phyloP scores from a whole-genome alignment of 2,888 invertebrate species.

The Cepaea hortensis region DNA sequence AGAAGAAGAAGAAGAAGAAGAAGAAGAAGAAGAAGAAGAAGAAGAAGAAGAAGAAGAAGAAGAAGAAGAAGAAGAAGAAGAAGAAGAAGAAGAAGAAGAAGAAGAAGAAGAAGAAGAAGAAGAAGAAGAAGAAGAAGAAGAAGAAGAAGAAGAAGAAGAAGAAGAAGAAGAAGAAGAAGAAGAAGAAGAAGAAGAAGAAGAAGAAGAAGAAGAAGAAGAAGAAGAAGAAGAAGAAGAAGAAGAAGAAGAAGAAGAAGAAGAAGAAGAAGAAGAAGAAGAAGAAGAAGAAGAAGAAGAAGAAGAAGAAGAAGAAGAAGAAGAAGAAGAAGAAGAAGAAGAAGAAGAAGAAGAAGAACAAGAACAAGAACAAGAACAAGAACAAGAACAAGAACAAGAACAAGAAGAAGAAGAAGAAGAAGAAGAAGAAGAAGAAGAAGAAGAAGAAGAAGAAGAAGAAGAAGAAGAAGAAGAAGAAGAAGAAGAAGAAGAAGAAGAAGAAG shows the following conservation, averaged over 20 bases:
- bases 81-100: too few relatives aligned
- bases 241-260: background rate
- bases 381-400: background rate
- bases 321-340: background rate
- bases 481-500: background rate
- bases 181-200: background rate
- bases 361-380: background rate
- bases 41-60: too few relatives aligned
- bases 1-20: slow-evolving; percentile 1
- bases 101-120: too few relatives aligned
- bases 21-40: too few relatives aligned
- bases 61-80: too few relatives aligned
- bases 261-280: slow-evolving; percentile 10
- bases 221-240: background rate
- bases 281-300: slow-evolving; percentile 1
- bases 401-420: background rate
- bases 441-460: background rate
- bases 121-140: background rate
- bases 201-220: slow-evolving; percentile 2
- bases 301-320: slow-evolving; percentile 18
- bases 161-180: background rate
- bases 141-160: background rate
- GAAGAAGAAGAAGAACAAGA: background rate
- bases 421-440: background rate
- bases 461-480: background rate